These are phyloP conservation scores for Triplophysa dalaica DNA, from an alignment of 2,113 vertebrate genomes.

Conservation along the genomic window DNA sequence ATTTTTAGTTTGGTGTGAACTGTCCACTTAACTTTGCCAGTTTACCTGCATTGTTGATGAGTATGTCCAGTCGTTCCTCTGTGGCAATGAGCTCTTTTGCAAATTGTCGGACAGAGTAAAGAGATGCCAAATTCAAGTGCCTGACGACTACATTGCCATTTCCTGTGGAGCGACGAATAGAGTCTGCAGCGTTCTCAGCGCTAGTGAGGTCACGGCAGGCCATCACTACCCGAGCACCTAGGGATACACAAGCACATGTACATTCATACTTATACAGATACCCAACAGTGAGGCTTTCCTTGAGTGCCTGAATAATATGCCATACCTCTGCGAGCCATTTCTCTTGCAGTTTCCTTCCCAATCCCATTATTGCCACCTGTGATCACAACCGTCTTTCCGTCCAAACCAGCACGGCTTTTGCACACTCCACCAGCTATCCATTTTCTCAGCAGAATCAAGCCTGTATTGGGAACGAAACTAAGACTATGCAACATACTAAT, in stretches of 20 bases:
- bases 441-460: conserved; percentile 57
- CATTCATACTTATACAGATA: conserved; percentile 1
- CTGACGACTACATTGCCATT: conserved; percentile 71
- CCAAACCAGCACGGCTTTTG: conserved; percentile 55
- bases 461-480: conserved; percentile 20
- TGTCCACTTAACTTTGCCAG: background rate
- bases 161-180: conserved; percentile 63
- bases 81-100: conserved; percentile 66
- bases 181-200: conserved; percentile 61
- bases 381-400: conserved; percentile 72
- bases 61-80: conserved; percentile 73
- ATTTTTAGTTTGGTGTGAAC: too few relatives aligned
- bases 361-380: conserved; percentile 77
- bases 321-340: conserved; percentile 72
- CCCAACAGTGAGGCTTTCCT: background rate
- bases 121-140: conserved; percentile 70
- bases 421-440: conserved; percentile 73
- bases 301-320: background rate
- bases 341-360: conserved; percentile 74
- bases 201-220: conserved; percentile 72
- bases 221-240: conserved; percentile 71
- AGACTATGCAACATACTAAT: background rate
- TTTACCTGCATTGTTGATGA: conserved; percentile 76
- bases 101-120: conserved; percentile 68
- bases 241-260: conserved; percentile 42